These are phyloP conservation scores for Hartigia nigra DNA, from an alignment of 2,888 invertebrate genomes.

Conservation along the genomic window DNA sequence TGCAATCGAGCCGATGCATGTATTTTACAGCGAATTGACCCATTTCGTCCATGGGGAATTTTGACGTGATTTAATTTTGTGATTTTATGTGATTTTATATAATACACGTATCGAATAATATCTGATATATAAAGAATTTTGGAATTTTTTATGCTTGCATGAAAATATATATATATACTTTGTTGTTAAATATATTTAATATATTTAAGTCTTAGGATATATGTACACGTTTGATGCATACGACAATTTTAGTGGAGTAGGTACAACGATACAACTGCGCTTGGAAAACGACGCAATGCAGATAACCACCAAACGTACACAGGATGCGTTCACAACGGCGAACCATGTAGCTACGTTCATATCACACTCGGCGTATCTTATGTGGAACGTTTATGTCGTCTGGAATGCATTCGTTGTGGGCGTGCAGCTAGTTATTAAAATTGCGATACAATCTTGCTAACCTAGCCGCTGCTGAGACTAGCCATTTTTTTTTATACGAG, in stretches of 20 bases:
- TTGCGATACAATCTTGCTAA: slow-evolving; percentile 19
- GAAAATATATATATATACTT: background rate
- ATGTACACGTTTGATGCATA: background rate
- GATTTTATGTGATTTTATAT: background rate
- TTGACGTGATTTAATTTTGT: background rate
- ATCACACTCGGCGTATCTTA: slow-evolving; percentile 45
- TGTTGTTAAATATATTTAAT: background rate
- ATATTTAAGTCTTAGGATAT: background rate
- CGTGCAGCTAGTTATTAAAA: slow-evolving; percentile 50
- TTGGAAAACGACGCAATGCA: background rate
- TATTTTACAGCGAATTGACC: background rate
- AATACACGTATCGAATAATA: background rate
- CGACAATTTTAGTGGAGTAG: background rate
- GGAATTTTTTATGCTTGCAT: background rate
- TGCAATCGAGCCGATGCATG: background rate
- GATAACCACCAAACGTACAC: slow-evolving; percentile 10
- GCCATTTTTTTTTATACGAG: slow-evolving; percentile 12
- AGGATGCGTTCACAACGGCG: slow-evolving; percentile 30
- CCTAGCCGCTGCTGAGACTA: slow-evolving; percentile 11
- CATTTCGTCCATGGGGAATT: background rate
- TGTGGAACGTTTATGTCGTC: slow-evolving; percentile 46
- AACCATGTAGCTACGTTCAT: slow-evolving; percentile 35
- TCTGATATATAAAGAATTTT: background rate
- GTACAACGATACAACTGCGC: background rate
- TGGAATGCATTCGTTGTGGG: slow-evolving; percentile 48